These are phyloP conservation scores for Tetheella fluctuosa DNA, from an alignment of 2,888 invertebrate genomes.

Conservation along the genomic window DNA sequence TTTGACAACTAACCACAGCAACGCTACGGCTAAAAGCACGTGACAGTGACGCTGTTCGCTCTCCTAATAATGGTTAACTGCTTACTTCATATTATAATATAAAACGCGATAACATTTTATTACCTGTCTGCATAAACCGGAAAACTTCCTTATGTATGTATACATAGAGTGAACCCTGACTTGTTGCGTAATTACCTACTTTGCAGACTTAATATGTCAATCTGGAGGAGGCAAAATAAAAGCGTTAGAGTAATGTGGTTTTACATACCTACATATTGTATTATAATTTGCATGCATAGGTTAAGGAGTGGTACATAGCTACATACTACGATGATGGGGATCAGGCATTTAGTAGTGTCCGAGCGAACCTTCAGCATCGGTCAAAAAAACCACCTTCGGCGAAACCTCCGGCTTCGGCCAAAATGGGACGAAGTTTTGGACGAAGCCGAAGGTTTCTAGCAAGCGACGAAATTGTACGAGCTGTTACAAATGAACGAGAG, in stretches of 20 bases:
- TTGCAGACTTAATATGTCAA: background rate
- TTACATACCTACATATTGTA: background rate
- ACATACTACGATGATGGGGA: background rate
- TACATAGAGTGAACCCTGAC: background rate
- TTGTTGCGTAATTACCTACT: background rate
- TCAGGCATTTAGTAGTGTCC: no score
- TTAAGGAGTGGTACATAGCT: no score
- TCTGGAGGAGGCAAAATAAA: background rate
- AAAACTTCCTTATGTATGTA: conserved; percentile 4
- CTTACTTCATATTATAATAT: background rate
- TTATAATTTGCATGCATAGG: no score
- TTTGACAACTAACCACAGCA: conserved; percentile 40
- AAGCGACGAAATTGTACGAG: no score
- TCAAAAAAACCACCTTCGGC: no score
- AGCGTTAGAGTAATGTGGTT: background rate
- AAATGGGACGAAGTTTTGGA: no score
- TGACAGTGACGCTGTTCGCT: conserved; percentile 16
- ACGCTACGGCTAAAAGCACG: conserved; percentile 39
- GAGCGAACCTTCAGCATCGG: no score
- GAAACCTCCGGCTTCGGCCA: no score
- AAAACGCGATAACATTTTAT: conserved; percentile 9
- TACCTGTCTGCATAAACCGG: conserved; percentile 5
- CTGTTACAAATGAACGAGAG: no score
- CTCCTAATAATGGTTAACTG: background rate
- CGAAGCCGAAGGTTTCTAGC: no score